Evolutionary conservation across 2,888 invertebrate genomes (phyloP).

Genomic region (Myopa tessellatipennis): DNA sequence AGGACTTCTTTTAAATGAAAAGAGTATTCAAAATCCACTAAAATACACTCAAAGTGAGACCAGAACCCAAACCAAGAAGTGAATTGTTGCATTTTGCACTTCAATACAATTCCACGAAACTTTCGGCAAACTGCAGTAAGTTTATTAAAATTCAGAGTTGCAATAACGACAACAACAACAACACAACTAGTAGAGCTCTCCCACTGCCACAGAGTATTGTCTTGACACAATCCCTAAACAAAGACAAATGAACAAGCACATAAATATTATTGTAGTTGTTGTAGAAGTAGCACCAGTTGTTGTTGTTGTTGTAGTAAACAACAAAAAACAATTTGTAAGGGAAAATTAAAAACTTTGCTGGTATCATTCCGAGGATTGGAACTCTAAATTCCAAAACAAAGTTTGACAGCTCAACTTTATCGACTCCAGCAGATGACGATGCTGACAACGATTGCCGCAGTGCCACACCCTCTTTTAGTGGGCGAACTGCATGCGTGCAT

Average conservation of each 20-base stretch:
- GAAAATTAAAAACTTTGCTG: background rate
- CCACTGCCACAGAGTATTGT: background rate
- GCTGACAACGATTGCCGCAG: background rate
- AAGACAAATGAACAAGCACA: background rate
- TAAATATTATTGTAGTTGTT: background rate
- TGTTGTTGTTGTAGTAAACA: no score
- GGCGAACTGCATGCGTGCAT: no score
- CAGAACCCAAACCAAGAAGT: background rate
- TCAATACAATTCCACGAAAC: background rate
- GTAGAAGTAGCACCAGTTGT: background rate
- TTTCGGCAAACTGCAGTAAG: no score
- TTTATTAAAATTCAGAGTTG: background rate
- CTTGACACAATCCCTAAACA: slow-evolving; percentile 19
- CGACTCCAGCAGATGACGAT: background rate
- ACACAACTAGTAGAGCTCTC: no score
- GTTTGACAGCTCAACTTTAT: slow-evolving; percentile 26
- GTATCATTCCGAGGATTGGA: slow-evolving; percentile 3
- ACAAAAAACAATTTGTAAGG: background rate
- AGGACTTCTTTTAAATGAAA: background rate
- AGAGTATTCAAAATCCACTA: background rate
- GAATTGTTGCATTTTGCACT: background rate
- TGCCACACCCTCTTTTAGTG: background rate
- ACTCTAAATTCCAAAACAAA: slow-evolving; percentile 26
- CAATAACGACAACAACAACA: background rate
- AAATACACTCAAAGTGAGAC: background rate